Evolutionary conservation across 2,888 invertebrate species (phyloP).

Genomic region (Drosophila ustulata): DNA sequence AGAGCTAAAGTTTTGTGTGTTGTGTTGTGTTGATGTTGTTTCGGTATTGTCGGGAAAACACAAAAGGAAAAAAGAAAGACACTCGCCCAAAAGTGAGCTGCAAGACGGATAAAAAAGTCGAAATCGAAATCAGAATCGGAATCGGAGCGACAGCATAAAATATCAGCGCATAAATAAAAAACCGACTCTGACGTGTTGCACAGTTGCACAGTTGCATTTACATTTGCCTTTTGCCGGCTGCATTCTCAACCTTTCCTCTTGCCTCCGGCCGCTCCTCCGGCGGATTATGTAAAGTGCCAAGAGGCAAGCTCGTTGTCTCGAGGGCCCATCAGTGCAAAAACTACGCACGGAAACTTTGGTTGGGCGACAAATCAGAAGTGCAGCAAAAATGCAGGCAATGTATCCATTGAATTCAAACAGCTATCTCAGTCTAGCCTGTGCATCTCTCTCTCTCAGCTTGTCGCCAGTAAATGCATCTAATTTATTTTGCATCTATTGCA

Average conservation of each 20-base stretch:
- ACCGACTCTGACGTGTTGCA: conserved; percentile 43
- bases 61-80: conserved; percentile 30
- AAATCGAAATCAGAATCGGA: conserved; percentile 13
- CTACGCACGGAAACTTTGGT: conserved; percentile 35
- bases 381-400: conserved; percentile 36
- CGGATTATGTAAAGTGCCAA: conserved; percentile 76
- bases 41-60: conserved; percentile 42
- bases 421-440: conserved; percentile 1
- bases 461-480: conserved; percentile 71
- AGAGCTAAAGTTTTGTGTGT: conserved; percentile 33
- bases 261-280: conserved; percentile 41
- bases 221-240: conserved; percentile 55
- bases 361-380: neutral
- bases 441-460: conserved; percentile 32
- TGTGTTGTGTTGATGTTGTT: neutral
- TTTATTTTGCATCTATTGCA: conserved; percentile 77
- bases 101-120: conserved; percentile 10
- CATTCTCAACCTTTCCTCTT: conserved; percentile 31
- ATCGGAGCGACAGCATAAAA: conserved; percentile 43
- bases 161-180: conserved; percentile 75
- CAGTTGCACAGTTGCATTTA: neutral
- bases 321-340: conserved; percentile 38
- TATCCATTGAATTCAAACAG: conserved; percentile 19
- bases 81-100: conserved; percentile 38
- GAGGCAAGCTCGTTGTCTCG: conserved; percentile 26